phyloP scores from a whole-genome alignment of 1,140 invertebrate species.

The Nephila pilipes region DNA sequence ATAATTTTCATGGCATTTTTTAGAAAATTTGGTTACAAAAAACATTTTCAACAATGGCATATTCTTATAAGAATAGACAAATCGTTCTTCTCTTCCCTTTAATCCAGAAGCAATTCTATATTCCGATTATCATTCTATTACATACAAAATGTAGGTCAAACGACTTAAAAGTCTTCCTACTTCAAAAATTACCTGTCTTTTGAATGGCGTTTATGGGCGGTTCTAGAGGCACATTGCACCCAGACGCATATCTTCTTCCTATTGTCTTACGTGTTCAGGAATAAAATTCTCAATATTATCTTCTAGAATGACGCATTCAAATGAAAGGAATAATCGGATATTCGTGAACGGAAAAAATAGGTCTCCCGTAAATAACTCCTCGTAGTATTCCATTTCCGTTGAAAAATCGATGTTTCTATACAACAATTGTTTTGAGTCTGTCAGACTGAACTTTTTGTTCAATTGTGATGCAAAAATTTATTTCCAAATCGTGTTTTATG shows the following conservation, averaged over 20 bases:
- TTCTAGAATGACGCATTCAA: background rate
- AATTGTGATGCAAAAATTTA: background rate
- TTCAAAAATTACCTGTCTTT: background rate
- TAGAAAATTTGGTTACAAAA: too few species aligned
- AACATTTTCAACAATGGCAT: too few species aligned
- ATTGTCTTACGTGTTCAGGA: background rate
- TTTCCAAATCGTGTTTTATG: background rate
- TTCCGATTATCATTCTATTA: background rate
- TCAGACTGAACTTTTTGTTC: background rate
- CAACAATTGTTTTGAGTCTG: background rate
- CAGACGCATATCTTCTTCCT: background rate
- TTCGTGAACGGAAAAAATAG: background rate
- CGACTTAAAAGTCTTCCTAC: background rate
- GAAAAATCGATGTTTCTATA: background rate
- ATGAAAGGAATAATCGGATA: background rate
- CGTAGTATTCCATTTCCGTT: slow-evolving; percentile 1
- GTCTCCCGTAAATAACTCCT: background rate
- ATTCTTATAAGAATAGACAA: too few species aligned
- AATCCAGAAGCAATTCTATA: background rate
- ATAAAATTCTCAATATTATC: background rate
- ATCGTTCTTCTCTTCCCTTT: background rate
- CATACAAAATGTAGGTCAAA: background rate
- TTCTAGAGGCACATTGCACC: background rate
- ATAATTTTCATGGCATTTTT: too few species aligned
- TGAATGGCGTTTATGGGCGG: background rate